Conservation (phyloP, 2,113 vertebrate species). For the Murina feae region DNA sequence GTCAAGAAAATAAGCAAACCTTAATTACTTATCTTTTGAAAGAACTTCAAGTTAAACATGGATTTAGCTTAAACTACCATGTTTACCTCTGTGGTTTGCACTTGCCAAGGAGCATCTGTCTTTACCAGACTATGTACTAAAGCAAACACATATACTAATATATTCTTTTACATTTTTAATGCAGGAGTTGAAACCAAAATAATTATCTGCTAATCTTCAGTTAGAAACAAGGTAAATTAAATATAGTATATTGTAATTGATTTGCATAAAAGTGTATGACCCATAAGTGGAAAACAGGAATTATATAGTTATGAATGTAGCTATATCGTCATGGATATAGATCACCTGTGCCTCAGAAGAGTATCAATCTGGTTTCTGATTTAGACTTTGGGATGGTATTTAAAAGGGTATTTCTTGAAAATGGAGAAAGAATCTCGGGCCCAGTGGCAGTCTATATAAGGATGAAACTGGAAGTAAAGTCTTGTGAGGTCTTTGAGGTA, state of each 20-base stretch:
- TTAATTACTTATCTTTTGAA: constrained; percentile 1
- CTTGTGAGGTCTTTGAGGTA: not conserved
- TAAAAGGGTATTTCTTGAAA: not conserved
- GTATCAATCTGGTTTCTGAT: not conserved
- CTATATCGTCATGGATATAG: not conserved
- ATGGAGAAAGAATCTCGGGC: not conserved
- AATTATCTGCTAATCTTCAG: not conserved
- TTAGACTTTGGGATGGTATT: not conserved
- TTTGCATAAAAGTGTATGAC: not conserved
- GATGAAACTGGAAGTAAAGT: not conserved
- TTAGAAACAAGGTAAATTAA: constrained; percentile 25
- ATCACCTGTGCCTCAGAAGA: not conserved
- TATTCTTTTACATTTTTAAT: constrained; percentile 5
- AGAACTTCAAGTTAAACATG: not conserved
- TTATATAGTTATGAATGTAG: not conserved
- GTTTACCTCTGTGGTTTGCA: not conserved
- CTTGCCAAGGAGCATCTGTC: not conserved
- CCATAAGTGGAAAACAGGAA: not conserved
- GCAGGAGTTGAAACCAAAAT: not conserved
- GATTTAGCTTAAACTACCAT: not conserved
- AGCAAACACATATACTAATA: not conserved
- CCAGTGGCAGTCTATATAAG: not conserved
- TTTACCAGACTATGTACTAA: not conserved
- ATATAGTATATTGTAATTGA: not conserved
- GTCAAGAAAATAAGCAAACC: not conserved